Evolutionary conservation across 2,113 vertebrate species (phyloP), one percentile per base, ranked within the genome.

Genomic region (Ceyx margarethae): DNA sequence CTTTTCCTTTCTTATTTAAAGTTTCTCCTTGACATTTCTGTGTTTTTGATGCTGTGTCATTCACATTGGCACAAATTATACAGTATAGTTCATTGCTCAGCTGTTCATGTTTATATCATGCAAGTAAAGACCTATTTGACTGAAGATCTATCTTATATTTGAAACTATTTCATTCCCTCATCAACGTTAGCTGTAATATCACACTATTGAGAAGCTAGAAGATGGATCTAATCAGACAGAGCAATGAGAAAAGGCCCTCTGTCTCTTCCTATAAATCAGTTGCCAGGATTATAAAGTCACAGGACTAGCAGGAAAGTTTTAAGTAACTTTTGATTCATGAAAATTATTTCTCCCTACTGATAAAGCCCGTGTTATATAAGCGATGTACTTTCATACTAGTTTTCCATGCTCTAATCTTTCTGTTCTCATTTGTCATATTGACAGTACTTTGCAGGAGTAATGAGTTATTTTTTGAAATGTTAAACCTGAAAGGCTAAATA

Each of bases 401-500:
- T 81, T 76, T 66, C 48, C 5, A 4, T 50, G 35, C 15, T 79
- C 10, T 79, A 25, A 14, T 68, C 33, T 62, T 92, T 81, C 83
- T 79, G 58, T 31, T 92, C 42, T 57, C 60, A 43, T 94, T 91
- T 92, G 66, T 95, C 53, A 33, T 85, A 91, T 94, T 94, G 94
- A 51, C 71, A 66, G 12, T 65, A 73, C 42, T 83, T 91, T 65
- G 51, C 13, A 35, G 31, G 37, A 80, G 23, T 87, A 85, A 89
- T 17, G 26, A 85, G 75, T 57, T 87, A 20, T 45, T 81, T 92
- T 90, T 92, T 46, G 17, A 66, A 37, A 48, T 80, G 33, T 69
- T 89, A 89, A 85, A 87, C 37, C 19, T 79, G 50, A 82, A 82
- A 80, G 61, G n/a, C 43, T 91, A 80, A 93, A 25, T 28, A 89